A percentile compares a stretch with the other conserved stretches of the same genome.
Evolutionary conservation across 2,113 vertebrate species (phyloP).

Genomic region (Cnemophilus loriae): DNA sequence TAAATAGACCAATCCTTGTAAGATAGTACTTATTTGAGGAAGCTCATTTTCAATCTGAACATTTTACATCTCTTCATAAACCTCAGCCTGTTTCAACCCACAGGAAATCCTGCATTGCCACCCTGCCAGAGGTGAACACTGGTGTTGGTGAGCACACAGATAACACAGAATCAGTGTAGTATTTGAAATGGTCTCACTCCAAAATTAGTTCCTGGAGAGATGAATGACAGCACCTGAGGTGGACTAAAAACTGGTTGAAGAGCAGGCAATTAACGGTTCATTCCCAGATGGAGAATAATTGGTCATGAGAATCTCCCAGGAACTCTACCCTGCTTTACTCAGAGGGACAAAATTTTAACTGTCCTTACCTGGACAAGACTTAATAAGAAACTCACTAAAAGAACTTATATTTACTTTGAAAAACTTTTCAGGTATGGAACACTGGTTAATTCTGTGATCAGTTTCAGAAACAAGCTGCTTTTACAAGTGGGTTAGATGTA

Average conservation of each 20-base stretch:
- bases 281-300: background rate
- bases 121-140: background rate
- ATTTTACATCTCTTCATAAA: background rate
- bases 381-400: background rate
- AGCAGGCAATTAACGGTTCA: background rate
- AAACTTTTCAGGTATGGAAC: background rate
- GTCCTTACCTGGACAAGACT: background rate
- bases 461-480: background rate
- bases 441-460: background rate
- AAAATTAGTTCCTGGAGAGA: background rate
- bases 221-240: background rate
- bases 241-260: background rate
- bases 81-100: background rate
- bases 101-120: background rate
- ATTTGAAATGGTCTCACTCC: rapidly evolving
- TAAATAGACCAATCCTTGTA: background rate
- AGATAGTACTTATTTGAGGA: background rate
- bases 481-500: background rate
- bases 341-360: background rate
- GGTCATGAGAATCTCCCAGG: background rate
- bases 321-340: background rate
- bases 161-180: background rate
- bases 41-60: background rate
- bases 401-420: background rate
- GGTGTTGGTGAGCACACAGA: background rate